Base-by-base conservation (phyloP, 2,113 vertebrate genomes). In the Clarias gariepinus region DNA sequence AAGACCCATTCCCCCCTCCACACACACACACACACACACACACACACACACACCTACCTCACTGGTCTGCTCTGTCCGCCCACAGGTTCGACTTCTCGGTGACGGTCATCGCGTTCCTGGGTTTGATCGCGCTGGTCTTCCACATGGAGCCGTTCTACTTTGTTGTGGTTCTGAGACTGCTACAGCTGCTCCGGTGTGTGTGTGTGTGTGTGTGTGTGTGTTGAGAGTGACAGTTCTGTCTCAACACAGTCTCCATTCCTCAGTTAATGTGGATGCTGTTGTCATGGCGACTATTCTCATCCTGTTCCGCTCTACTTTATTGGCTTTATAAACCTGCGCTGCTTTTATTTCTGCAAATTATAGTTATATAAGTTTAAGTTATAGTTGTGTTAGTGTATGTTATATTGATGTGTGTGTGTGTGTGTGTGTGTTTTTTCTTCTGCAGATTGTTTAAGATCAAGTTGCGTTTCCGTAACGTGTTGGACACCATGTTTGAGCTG, bases 401-500 rank as follows among this genome's bases (percentile, higher is more conserved):
- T 47, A 47, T 47, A 47, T 47, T 8, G 47, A 47, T 47, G 6
- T 6, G 6, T 4, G n/a, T 86, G 53, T 82, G 19, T 57, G 16
- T 68, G 30, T 86, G 55, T 83, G 41, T 86, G 55, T 82, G 13
- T 77, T 85, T 2, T 80, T 64, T 80, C 25, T 73, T 2, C 13
- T 89, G 3, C 93, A 99, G 98, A 94, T 91, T 99, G 30, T 99
- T 99, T 87, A 99, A 99, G 71, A 93, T 99, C 91, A 99, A 99
- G 91, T 96, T 96, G 91, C 93, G 98, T 64, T 99, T 98, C 93
- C 95, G 97, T 53, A 98, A 99, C 0, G 98, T 99, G 68, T 91
- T 99, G 94, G 98, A 99, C 92, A 99, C 98, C 77, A 99, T 99
- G 97, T 99, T 98, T 80, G 98, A 99, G 93, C 92, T 99, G 87